Evolutionary conservation across 2,888 invertebrate genomes (phyloP), one percentile per base, ranked within the genome.

Genomic region (Mycalesis mineus): DNA sequence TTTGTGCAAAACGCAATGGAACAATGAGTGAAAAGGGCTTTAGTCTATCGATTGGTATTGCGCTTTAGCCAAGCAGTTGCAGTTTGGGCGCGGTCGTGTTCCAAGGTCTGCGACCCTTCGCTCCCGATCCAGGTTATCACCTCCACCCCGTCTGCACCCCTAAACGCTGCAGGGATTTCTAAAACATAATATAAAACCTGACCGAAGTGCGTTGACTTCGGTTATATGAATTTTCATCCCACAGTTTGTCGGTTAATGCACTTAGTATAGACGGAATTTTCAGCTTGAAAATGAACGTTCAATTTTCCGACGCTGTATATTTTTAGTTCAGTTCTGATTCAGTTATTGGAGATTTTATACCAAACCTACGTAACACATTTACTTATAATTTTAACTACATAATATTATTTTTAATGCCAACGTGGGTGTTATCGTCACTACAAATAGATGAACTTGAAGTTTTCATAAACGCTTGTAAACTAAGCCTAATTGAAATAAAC

Each of bases 121-220:
- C 83, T 85, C 87, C 78, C 82, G 75, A 85, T 88, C 81, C 88
- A 84, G 88, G 88, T 86, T 88, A 88, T 88, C 88, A 85, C 84
- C 88, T 74, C 74, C 79, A 69, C 71, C 69, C 74, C 67, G 72
- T 71, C 72, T 68, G 70, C 70, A 66, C 73, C 74, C 73, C 75
- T 71, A 72, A 81, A 75, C 76, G 78, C 80, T 85, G 84, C 84
- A 85, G 80, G 81, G 84, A 87, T 83, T 84, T 86, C 84, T 79
- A 81, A 72, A 82, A 83, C 80, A 80, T 84, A 82, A 84, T 78
- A 74, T 81, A 76, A 77, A 81, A 82, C 79, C 70, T 77, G 68
- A 77, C 72, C 53, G n/a, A 74, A 78, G 87, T 84, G 85, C 87
- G 84, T 85, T 87, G 87, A 86, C 87, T 82, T 68, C 71, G 59